Evolutionary conservation across 2,797 vertebrate species (phyloP), one percentile per base, ranked within the genome.

Genomic region (Uromys caudimaculatus): DNA sequence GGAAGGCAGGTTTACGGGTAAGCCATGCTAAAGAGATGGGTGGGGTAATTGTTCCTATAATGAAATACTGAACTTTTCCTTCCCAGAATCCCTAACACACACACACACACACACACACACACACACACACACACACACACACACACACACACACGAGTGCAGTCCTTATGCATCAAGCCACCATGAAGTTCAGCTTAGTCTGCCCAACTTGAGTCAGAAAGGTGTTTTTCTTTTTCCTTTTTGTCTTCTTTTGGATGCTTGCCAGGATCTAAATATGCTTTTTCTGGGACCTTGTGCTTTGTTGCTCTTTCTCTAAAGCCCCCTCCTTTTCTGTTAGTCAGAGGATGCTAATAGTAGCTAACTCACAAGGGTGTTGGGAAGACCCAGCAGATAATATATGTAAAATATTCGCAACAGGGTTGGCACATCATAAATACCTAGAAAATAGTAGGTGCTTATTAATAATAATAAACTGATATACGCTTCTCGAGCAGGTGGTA

Each of bases 401-500:
- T n/a, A 17, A 62, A 88, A 58, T 76, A 44, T 71, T 94, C 56
- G 67, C 50, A 90, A 83, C 41, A 95, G 44, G 38, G 32, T 76
- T 77, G 62, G 62, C n/a, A 79, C 58, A 0, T 67, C n/a, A n/a
- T 69, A 84, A 73, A 41, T 67, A 32, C 91, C 93, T 69, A 85
- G 84, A 73, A 93, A 82, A 94, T 81, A 69, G 52, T 89, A 87
- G 84, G 56, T 62, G 17, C 56, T 90, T 44, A 75, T 91, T 92
- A 90, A 93, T 92, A 92, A 76, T 50, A 96, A 91, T 54, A 82
- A 93, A 82, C 58, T 78, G 78, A 73, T 67, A 60, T 60, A 27
- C 41, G 90, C 92, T 90, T 97, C 58, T 86, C 82, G 60, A 86
- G 54, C 1, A 3, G 38, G 77, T 75, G 75, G 41, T 54, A 47